Base-by-base conservation (phyloP, 2,797 vertebrate species). In the Denticeps clupeoides region DNA sequence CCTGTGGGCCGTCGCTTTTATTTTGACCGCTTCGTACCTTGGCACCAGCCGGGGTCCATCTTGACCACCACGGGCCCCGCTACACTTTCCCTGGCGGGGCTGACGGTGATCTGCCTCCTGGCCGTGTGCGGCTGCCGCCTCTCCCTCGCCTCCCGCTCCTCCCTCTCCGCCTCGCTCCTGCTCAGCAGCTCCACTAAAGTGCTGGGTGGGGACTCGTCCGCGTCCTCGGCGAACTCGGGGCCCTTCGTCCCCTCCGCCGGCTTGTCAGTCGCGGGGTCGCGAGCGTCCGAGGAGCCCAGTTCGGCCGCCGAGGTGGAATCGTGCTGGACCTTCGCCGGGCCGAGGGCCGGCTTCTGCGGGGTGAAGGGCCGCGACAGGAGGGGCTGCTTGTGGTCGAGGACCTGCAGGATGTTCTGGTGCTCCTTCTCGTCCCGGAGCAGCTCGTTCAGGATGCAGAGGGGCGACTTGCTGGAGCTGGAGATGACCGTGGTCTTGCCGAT, bases 371-470 rank as follows among this genome's bases (percentile, higher is more conserved):
- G 79, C 37, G 86, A 82, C 64, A 86, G 79, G 70, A 81, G 71
- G 69, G 81, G 71, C 18, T 72, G 83, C 49, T 78, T 84, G 71
- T 75, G 81, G 68, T 80, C 82, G 55, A 89, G 78, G 54, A 82
- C 74, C 68, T 85, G 88, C 37, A 91, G 68, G 52, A 89, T 86
- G 70, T 87, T 87, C 70, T 73, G 72, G 33, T 85, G 86, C 57
- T 90, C 88, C 60, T 82, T 81, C 72, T 89, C 76, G 57, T 89
- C 88, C 75, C 86, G 86, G 63, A 94, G 83, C 76, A 94, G 89
- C 70, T 92, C 84, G 28, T 87, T 91, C 45, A 92, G 75, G 70
- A 90, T 83, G 65, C 83, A 84, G 60, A 93, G 84, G 0, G 89
- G 90, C 45, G 90, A 93, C 67, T 93, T 95, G 67, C 86, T 87